Base-by-base conservation (phyloP, 2,113 vertebrate species). In the Lepisosteus osseus region DNA sequence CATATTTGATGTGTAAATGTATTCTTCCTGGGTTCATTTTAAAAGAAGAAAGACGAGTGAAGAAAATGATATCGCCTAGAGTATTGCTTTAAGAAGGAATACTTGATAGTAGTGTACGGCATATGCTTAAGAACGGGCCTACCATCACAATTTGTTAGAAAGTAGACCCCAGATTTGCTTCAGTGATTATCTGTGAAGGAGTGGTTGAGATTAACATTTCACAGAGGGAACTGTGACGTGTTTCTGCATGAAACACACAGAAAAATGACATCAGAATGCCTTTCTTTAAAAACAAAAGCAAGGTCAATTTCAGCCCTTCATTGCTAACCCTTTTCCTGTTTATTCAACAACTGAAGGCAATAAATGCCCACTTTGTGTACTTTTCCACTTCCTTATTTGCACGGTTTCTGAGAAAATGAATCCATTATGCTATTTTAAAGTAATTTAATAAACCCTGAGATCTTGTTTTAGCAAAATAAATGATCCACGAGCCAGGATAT, bases 381-480 rank as follows among this genome's bases (percentile, higher is more conserved):
- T 82, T 41, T 9, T 8, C 42, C 80, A 44, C 77, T 83, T 90
- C 79, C 84, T 80, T 89, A 79, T 87, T 87, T 85, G 87, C 83
- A 78, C 76, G 74, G 78, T 81, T 82, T 82, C 85, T 79, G 79
- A 78, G 75, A 82, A 82, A 79, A 86, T 78, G 76, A 80, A 82
- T 80, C 79, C 83, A 88, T 89, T 87, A 85, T 84, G 3, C 80
- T 77, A 78, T 85, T 88, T 89, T 83, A 85, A 84, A 78, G 68
- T 87, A 85, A 90, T 90, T 89, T 79, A 88, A 88, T 88, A 85
- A 86, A 87, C 83, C 77, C 83, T 82, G 80, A 59, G 80, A 82
- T 86, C 83, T 85, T 78, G 74, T 85, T 89, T 90, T 87, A 88
- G 84, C 86, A 86, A 87, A 86, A 86, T 85, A 87, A 88, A 88